A percentile compares a stretch with the other conserved stretches of the same genome.
phyloP scores from a whole-genome alignment of 2,113 vertebrate species.

The Salminus brasiliensis region DNA sequence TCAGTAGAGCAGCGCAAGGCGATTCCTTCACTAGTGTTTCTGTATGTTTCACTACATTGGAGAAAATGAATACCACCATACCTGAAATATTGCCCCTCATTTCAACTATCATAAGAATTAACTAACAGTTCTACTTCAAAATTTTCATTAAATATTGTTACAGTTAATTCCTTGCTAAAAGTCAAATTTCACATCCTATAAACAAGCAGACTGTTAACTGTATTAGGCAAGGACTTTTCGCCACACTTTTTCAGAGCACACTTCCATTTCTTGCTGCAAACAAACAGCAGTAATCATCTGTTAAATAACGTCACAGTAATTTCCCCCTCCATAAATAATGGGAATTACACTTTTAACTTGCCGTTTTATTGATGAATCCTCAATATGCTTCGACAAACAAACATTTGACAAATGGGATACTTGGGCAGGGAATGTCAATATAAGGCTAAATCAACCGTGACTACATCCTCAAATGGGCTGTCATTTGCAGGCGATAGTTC shows the following conservation, averaged over 20 bases:
- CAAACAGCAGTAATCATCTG: background rate
- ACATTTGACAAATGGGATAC: background rate
- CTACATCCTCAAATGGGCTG: constrained; percentile 20
- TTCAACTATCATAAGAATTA: background rate
- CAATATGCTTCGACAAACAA: background rate
- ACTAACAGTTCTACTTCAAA: background rate
- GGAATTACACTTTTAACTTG: constrained; percentile 4
- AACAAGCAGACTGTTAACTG: background rate
- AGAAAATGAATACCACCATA: background rate
- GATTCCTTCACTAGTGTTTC: background rate
- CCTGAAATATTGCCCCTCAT: background rate
- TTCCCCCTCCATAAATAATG: background rate
- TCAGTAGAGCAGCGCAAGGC: background rate
- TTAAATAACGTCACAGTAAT: background rate
- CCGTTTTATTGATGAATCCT: background rate
- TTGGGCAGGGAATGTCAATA: background rate
- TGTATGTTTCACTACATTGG: background rate
- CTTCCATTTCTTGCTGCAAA: background rate
- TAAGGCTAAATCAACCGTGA: background rate
- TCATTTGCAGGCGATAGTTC: constrained; percentile 74
- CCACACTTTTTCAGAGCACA: background rate
- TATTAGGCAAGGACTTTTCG: too few relatives aligned
- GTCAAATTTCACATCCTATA: background rate
- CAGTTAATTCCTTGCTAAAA: background rate
- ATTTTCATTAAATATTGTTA: background rate